phyloP scores from a whole-genome alignment of 2,888 invertebrate species.

The Griposia aprilina region DNA sequence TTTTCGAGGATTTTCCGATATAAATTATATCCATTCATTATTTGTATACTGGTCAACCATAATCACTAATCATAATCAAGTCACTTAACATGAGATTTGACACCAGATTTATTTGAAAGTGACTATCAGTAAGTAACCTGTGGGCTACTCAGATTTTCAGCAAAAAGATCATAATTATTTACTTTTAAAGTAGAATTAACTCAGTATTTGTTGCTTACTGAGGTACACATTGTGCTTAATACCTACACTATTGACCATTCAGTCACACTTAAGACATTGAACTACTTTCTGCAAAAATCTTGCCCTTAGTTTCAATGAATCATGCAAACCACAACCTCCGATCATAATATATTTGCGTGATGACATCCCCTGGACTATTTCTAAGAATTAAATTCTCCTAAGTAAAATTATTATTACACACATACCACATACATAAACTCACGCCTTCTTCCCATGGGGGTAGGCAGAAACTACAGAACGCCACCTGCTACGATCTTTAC shows the following conservation, averaged over 20 bases:
- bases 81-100: too few relatives aligned
- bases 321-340: constrained; percentile 34
- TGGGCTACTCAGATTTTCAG: neutral
- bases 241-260: neutral
- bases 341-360: constrained; percentile 3
- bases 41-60: too few relatives aligned
- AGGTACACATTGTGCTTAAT: neutral
- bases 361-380: neutral
- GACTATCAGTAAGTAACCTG: neutral
- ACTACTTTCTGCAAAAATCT: constrained; percentile 23
- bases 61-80: too few relatives aligned
- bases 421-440: too few relatives aligned
- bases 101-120: too few relatives aligned
- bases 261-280: constrained; percentile 32
- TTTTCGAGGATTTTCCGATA: neutral
- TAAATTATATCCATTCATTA: neutral
- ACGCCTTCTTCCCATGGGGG: too few relatives aligned
- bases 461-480: too few relatives aligned
- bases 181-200: neutral
- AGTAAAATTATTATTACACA: neutral
- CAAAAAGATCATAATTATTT: neutral
- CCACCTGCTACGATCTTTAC: too few relatives aligned
- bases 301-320: constrained; percentile 4
- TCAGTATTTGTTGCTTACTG: neutral
- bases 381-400: neutral